phyloP scores from a whole-genome alignment of 2,113 vertebrate genomes.

The Paratilapia polleni region DNA sequence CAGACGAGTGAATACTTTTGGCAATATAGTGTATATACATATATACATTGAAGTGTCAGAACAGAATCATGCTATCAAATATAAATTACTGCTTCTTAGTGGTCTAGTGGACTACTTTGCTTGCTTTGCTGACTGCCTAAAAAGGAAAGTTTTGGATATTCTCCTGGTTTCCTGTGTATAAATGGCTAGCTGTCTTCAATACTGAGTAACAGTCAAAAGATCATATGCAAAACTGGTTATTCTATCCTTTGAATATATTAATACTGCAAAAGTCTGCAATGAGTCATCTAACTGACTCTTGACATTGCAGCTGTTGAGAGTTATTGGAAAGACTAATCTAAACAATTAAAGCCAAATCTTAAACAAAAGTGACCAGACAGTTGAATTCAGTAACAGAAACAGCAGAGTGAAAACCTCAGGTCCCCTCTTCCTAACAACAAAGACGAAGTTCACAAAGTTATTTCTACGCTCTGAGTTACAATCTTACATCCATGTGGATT shows the following conservation, averaged over 20 bases:
- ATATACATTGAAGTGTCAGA: neutral
- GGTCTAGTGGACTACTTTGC: neutral
- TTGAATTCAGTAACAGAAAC: neutral
- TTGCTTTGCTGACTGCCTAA: neutral
- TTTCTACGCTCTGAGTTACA: slow-evolving; percentile 49
- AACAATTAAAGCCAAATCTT: neutral
- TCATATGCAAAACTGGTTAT: neutral
- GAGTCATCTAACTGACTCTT: neutral
- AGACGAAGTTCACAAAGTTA: slow-evolving; percentile 40
- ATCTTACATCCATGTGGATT: slow-evolving; percentile 62
- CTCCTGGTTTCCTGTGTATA: neutral
- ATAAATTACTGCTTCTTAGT: neutral
- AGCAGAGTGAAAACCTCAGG: slow-evolving; percentile 3
- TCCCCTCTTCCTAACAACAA: slow-evolving; percentile 1
- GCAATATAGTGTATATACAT: too few species aligned
- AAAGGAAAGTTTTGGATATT: too few species aligned
- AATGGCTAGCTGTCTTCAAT: neutral
- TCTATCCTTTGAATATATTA: neutral
- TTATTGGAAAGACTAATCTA: neutral
- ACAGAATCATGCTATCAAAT: neutral
- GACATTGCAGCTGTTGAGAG: neutral
- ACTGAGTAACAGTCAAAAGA: neutral
- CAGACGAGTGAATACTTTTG: too few species aligned
- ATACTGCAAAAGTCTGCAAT: neutral
- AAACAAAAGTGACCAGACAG: slow-evolving; percentile 8